Evolutionary conservation across 2,797 vertebrate genomes (phyloP), one percentile per base, ranked within the genome.

Genomic region (Pipistrellus kuhlii): DNA sequence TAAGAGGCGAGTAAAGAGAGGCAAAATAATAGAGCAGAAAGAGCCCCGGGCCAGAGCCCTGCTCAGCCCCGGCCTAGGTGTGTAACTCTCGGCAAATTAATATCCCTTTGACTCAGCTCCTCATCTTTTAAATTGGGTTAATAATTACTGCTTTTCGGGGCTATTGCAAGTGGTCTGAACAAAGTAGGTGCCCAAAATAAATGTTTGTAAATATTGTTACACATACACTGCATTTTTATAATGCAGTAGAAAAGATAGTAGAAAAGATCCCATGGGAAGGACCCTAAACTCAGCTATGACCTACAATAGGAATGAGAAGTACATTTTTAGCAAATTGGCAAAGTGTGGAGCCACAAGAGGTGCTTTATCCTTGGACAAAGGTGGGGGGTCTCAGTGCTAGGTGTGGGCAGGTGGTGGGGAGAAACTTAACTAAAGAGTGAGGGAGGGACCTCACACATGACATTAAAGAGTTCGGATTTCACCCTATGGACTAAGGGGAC

Each of bases 61-160:
- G n/a, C 13, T 73, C 14, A 35, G 8, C 3, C 6, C 14, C 73
- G 23, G 2, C 8, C 12, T 18, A 86, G 10, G 23, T 46, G 46
- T 82, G 51, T 66, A 66, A 86, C 38, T 71, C 53, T 30, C 3
- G 27, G n/a, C 5, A 91, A 88, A 85, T 73, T 78, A 76, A 62
- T 55, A 4, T 64, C 48, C 68, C 20, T 77, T 44, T 32, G 15
- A 57, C n/a, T 81, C 46, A 62, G 72, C 25, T 7, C 3, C 13
- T 83, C 20, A 62, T 68, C 69, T 69, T 87, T 41, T 46, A 92
- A 85, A 69, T 27, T 48, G 15, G 5, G 11, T n/a, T 27, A 77
- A 87, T 76, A 62, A 93, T 92, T 46, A 90, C 23, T 76, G 69
- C 48, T 23, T 69, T 80, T 69, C 38, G 73, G 71, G 38, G 38